Evolutionary conservation across 1,140 invertebrate species (phyloP).

Genomic region (Caenorhabditis latens): DNA sequence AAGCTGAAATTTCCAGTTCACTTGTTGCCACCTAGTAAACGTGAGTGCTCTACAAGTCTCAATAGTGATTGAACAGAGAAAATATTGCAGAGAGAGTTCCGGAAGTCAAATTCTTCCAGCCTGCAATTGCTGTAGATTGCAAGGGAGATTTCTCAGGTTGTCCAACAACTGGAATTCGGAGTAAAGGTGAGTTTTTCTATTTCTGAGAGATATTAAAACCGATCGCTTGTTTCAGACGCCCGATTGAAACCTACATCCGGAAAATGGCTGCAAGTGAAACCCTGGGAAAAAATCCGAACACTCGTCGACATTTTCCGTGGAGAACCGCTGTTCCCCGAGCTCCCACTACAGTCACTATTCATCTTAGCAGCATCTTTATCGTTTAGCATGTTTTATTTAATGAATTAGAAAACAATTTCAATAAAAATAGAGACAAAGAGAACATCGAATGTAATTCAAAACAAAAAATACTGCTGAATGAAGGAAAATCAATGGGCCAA

Average conservation of each 20-base stretch:
- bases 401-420: not conserved
- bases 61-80: not conserved
- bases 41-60: not conserved
- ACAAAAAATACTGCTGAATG: too few relatives aligned
- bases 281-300: not conserved
- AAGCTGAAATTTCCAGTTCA: not conserved
- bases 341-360: not conserved
- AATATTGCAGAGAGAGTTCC: not conserved
- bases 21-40: conserved; percentile 1
- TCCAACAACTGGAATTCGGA: not conserved
- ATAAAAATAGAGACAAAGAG: too few relatives aligned
- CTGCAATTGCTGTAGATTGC: not conserved
- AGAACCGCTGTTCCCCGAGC: not conserved
- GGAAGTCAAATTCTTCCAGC: not conserved
- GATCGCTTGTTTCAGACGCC: not conserved
- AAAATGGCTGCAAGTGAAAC: too few relatives aligned
- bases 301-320: not conserved
- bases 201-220: too few relatives aligned
- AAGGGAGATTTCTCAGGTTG: not conserved
- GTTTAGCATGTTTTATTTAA: not conserved
- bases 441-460: too few relatives aligned
- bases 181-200: not conserved
- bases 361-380: not conserved
- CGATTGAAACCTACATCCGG: too few relatives aligned
- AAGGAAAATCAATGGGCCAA: too few relatives aligned